Evolutionary conservation across 2,888 invertebrate genomes (phyloP), one percentile per base, ranked within the genome.

Genomic region (Melangyna quadrimaculata): DNA sequence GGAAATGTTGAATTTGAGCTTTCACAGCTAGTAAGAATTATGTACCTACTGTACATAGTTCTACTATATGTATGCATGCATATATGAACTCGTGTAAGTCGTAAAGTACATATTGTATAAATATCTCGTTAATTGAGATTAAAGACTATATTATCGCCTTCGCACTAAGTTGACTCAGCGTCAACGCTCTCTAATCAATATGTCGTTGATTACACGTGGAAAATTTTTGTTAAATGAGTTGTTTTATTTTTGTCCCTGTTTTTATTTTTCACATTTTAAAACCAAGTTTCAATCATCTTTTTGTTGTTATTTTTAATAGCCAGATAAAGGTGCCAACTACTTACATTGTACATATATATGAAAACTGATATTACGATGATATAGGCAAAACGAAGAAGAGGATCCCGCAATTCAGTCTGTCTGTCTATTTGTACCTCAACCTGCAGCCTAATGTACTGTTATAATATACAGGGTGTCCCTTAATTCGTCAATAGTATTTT

Each of bases 121-220:
- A 53, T n/a, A 29, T 53, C 29, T 17, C n/a, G 27, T 53, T n/a
- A 10, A 29, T 17, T 53, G 9, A 53, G 53, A 53, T 53, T 29
- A 27, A 14, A 53, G 24, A 24, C 48, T 22, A 53, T 53, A 27
- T 53, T 53, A 27, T 53, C 27, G 27, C 27, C 9, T 53, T 17
- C n/a, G n/a, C 17, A 53, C 27, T 17, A 53, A 17, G 53, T 27
- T 53, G n/a, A 53, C 27, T 53, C 53, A 53, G 27, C 53, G 53
- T 53, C 53, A 53, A 53, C 9, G 53, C n/a, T 53, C 53, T 53
- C n/a, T 53, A 29, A 53, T 53, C 53, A 53, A 53, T 53, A 22
- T 48, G 27, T 29, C n/a, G n/a, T n/a, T 53, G 53, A 53, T 53
- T 53, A 53, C 53, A 53, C 53, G 53, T 53, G 53, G 53, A 53